Base-by-base conservation (phyloP, 2,113 vertebrate species). In the Phalacrocorax carbo region DNA sequence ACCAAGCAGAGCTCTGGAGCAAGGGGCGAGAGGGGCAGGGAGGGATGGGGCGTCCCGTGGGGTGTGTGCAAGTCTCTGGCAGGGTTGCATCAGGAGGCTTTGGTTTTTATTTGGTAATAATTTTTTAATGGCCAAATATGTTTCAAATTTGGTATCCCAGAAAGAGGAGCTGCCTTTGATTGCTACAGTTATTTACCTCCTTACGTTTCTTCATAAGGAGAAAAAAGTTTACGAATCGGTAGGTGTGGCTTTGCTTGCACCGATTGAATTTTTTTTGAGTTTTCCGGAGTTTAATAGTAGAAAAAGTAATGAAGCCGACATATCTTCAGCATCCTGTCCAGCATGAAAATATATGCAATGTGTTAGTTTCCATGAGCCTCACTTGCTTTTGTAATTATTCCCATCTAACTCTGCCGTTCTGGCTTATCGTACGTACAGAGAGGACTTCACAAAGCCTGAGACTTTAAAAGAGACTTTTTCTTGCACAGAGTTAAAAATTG, bases 21-120 rank as follows among this genome's bases (percentile, higher is more conserved):
- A 0, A 7, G 15, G 38, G 19, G 1, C 1, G 4, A 42, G 38
- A 1, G 1, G 8, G 19, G 13, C 42, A 44, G 15, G 12, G 14
- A 71, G 22, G 22, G 55, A 27, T 42, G 42, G 29, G 32, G 13
- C 38, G 19, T 32, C 57, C 1, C 0, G 11, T 16, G 16, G 15
- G 15, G 21, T 49, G 8, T 20, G 17, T 58, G 69, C 61, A 57
- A 80, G 13, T 75, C 13, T 69, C 38, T 15, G 66, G 10, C 62
- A 60, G 29, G 26, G 42, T 44, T 91, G 60, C 42, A 21, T 70
- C 49, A 70, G 51, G 61, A 75, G 23, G 22, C 26, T 86, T 64
- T 44, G 44, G 4, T 14, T 57, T 75, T n/a, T 21, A 23, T 14
- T 57, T n/a, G 15, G 55, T 34, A 38, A 17, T 22, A 17, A 27